Evolutionary conservation across 2,113 vertebrate genomes (phyloP).

Genomic region (Hippocampus mohnikei): DNA sequence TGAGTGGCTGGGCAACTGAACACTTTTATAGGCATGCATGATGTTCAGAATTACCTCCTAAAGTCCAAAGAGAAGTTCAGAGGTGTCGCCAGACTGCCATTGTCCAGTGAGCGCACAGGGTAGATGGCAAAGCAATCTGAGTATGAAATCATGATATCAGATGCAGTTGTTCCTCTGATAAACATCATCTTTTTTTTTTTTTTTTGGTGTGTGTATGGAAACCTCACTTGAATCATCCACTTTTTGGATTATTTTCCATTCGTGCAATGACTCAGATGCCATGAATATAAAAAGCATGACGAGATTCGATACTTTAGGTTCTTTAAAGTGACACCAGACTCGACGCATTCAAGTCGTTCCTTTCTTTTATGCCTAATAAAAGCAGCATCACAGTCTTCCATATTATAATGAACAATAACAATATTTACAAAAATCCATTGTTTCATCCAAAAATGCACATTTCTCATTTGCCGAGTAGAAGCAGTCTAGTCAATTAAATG

Average conservation of each 20-base stretch:
- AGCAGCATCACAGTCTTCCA: background rate
- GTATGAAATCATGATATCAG: constrained; percentile 5
- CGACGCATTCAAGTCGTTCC: background rate
- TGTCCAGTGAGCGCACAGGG: constrained; percentile 54
- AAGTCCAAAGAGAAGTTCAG: constrained; percentile 87
- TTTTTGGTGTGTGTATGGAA: constrained; percentile 38
- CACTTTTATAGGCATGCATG: background rate
- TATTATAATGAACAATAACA: no score
- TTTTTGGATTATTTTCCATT: constrained; percentile 45
- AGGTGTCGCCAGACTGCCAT: constrained; percentile 46
- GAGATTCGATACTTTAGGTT: background rate
- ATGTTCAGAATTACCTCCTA: constrained; percentile 75
- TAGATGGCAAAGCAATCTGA: constrained; percentile 85
- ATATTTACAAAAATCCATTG: no score
- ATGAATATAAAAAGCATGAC: constrained; percentile 18
- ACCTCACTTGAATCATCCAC: constrained; percentile 29
- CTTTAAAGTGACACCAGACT: background rate
- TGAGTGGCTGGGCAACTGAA: background rate
- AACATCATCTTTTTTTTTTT: constrained; percentile 32
- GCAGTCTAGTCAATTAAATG: background rate
- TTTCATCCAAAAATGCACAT: no score
- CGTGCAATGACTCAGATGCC: constrained; percentile 37
- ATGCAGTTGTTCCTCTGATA: background rate
- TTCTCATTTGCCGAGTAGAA: no score
- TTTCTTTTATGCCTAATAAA: background rate